These are phyloP conservation scores for Dendroctonus valens DNA, from an alignment of 1,140 invertebrate genomes.

Conservation along the genomic window DNA sequence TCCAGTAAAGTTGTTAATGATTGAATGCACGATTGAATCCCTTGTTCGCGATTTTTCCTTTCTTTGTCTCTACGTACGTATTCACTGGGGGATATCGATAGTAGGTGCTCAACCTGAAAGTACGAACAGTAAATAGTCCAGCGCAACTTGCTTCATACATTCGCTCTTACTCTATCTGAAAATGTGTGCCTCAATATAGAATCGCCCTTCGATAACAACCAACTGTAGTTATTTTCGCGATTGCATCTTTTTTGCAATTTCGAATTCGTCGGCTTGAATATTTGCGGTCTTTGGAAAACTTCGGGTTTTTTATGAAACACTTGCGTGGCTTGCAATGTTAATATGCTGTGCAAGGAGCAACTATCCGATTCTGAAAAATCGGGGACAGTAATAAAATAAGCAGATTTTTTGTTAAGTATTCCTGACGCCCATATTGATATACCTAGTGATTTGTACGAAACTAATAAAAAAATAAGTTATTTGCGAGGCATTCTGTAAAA, in stretches of 20 bases:
- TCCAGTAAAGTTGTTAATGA: conserved; percentile 36
- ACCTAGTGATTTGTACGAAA: background rate
- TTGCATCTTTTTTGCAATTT: conserved; percentile 14
- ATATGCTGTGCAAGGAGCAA: conserved; percentile 30
- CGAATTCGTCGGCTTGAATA: conserved; percentile 1
- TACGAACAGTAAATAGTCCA: background rate
- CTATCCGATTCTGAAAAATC: background rate
- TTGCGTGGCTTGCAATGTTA: conserved; percentile 24
- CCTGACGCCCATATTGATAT: background rate
- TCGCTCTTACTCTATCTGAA: conserved; percentile 27
- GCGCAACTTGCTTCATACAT: conserved; percentile 4
- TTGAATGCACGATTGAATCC: conserved; percentile 34
- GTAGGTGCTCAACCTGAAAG: conserved; percentile 34
- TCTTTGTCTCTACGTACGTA: conserved; percentile 37
- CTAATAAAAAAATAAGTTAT: background rate
- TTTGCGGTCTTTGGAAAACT: conserved; percentile 11
- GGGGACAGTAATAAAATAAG: background rate
- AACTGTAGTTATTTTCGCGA: conserved; percentile 25
- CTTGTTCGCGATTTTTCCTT: conserved; percentile 33
- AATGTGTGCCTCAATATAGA: conserved; percentile 27
- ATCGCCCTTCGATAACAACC: conserved; percentile 26
- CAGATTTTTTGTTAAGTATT: too few relatives aligned
- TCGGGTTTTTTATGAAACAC: conserved; percentile 33
- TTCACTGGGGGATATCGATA: conserved; percentile 36
- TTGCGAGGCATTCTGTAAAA: background rate